Conservation (phyloP, 2,888 invertebrate genomes). For the Lithophane ornitopus region DNA sequence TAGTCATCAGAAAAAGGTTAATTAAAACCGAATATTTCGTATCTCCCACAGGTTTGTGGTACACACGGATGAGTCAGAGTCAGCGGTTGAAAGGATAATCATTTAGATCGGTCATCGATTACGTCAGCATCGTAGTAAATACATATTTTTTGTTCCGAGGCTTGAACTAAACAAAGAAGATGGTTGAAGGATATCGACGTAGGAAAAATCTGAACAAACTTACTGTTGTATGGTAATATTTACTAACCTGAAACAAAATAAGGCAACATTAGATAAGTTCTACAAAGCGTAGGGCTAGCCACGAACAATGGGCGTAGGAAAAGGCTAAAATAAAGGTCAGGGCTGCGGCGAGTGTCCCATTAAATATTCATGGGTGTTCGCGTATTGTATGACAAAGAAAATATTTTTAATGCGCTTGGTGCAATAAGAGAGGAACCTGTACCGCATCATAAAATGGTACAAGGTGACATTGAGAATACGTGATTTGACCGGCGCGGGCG, state of each 20-base stretch:
- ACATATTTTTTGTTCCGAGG: constrained; percentile 57
- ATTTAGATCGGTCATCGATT: constrained; percentile 80
- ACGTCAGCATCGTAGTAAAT: constrained; percentile 75
- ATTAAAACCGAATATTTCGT: constrained; percentile 79
- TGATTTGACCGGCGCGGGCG: constrained; percentile 69
- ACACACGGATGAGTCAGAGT: constrained; percentile 76
- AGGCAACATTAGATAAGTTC: constrained; percentile 78
- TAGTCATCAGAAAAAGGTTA: constrained; percentile 82
- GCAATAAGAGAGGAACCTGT: constrained; percentile 68
- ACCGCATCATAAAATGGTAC: constrained; percentile 71
- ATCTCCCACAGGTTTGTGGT: constrained; percentile 69
- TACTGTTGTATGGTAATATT: constrained; percentile 53
- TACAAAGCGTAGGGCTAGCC: constrained; percentile 67
- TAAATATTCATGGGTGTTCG: constrained; percentile 87
- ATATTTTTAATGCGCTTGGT: constrained; percentile 75
- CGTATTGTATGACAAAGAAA: constrained; percentile 81
- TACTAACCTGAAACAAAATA: constrained; percentile 77
- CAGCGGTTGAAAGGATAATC: constrained; percentile 75
- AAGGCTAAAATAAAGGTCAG: constrained; percentile 87
- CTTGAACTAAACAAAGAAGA: constrained; percentile 52
- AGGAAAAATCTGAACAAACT: constrained; percentile 47
- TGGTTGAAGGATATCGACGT: constrained; percentile 41
- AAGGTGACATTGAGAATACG: constrained; percentile 76
- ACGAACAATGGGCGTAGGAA: constrained; percentile 83
- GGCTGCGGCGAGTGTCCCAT: constrained; percentile 78